Evolutionary conservation across 1,140 invertebrate species (phyloP).

Genomic region (Delia radicum): DNA sequence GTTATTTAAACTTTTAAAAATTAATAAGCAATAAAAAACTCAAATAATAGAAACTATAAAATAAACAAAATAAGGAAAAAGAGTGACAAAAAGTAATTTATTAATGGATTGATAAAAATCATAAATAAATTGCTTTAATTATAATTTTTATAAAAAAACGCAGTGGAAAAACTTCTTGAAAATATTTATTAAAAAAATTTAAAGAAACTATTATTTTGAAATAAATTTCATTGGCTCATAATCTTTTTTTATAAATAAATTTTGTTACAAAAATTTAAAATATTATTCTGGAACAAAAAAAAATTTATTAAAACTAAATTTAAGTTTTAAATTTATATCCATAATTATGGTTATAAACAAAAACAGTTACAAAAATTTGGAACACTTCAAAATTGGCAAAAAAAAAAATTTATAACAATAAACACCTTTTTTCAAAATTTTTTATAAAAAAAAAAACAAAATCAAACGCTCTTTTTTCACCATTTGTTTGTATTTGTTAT

Average conservation of each 20-base stretch:
- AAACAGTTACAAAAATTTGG: slow-evolving; percentile 30
- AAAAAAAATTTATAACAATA: background rate
- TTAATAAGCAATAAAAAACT: background rate
- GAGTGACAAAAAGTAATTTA: slow-evolving; percentile 6
- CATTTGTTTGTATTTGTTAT: slow-evolving; percentile 22
- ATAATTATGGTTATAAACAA: background rate
- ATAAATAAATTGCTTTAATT: slow-evolving; percentile 25
- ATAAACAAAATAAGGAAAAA: slow-evolving; percentile 20
- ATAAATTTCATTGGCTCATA: slow-evolving; percentile 9
- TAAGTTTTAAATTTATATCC: background rate
- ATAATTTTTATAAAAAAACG: slow-evolving; percentile 4
- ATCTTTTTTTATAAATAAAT: background rate
- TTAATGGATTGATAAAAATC: slow-evolving; percentile 16
- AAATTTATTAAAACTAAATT: too few species aligned
- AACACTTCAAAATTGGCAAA: slow-evolving; percentile 26
- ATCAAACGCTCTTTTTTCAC: slow-evolving; percentile 29
- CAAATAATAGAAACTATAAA: slow-evolving; percentile 14
- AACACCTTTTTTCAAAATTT: slow-evolving; percentile 11
- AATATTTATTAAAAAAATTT: slow-evolving; percentile 33
- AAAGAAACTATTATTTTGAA: slow-evolving; percentile 26
- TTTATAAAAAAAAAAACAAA: background rate
- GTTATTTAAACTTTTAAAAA: background rate
- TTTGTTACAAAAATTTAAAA: background rate
- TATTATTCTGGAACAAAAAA: background rate
- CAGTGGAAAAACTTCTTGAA: slow-evolving; percentile 55